Evolutionary conservation across 2,113 vertebrate species (phyloP).

Genomic region (Lycocorax pyrrhopterus): DNA sequence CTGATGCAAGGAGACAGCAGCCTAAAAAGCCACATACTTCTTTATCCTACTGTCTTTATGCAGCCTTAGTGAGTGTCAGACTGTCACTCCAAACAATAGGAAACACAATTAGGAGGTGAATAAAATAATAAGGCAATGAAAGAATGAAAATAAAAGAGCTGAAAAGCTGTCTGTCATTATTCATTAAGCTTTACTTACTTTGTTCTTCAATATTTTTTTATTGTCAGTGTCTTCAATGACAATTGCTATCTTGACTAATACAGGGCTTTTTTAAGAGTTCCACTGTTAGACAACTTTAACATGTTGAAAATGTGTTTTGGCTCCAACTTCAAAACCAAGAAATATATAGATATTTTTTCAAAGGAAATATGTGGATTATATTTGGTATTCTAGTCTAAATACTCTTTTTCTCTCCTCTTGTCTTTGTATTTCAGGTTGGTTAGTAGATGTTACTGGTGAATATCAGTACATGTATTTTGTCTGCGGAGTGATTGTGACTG

Average conservation of each 20-base stretch:
- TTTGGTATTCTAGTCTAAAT: not conserved
- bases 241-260: not conserved
- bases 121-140: not conserved
- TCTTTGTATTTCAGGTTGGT: constrained; percentile 81
- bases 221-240: not conserved
- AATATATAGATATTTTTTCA: not conserved
- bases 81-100: constrained; percentile 4
- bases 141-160: not conserved
- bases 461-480: constrained; percentile 94
- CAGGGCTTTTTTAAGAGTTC: not conserved
- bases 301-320: not conserved
- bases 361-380: not conserved
- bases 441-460: constrained; percentile 89
- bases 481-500: constrained; percentile 85
- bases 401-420: not conserved
- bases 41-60: not conserved
- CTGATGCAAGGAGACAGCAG: not conserved
- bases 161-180: not conserved
- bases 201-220: not conserved
- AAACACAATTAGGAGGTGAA: not conserved
- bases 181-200: not conserved
- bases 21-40: not conserved
- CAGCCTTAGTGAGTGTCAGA: not conserved
- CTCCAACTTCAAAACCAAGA: not conserved
- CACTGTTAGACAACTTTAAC: not conserved